A percentile compares a stretch with the other conserved stretches of the same genome.
phyloP scores from a whole-genome alignment of 2,113 vertebrate species.

The Ornithorhynchus anatinus region DNA sequence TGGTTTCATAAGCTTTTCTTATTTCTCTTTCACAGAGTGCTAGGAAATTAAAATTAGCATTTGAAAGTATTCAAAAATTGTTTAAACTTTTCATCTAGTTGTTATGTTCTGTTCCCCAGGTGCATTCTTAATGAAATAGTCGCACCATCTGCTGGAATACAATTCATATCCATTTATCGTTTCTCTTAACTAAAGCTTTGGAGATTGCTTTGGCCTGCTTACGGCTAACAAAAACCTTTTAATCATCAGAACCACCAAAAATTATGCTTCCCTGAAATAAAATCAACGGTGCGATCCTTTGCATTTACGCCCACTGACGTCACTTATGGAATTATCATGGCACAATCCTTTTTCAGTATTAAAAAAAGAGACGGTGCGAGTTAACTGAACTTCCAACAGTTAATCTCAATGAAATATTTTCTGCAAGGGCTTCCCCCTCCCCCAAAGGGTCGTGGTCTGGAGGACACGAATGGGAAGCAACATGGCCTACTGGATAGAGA shows the following conservation, averaged over 20 bases:
- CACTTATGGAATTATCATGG: background rate
- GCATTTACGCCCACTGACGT: background rate
- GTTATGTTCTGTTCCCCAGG: conserved; percentile 64
- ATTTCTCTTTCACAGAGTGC: conserved; percentile 75
- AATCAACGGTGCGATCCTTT: background rate
- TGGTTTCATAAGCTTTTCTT: conserved; percentile 83
- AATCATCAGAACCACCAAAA: conserved; percentile 30
- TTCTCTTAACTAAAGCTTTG: background rate
- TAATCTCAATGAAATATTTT: no score
- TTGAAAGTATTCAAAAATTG: conserved; percentile 77
- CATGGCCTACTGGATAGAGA: no score
- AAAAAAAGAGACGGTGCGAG: conserved; percentile 8
- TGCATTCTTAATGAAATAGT: conserved; percentile 59
- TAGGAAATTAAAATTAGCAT: conserved; percentile 80
- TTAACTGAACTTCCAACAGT: no score
- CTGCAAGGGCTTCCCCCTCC: no score
- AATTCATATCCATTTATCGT: background rate
- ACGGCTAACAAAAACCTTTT: background rate
- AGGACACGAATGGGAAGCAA: no score
- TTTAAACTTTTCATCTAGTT: conserved; percentile 60
- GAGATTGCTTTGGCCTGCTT: background rate
- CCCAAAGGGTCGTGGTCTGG: no score
- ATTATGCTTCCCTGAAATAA: conserved; percentile 2
- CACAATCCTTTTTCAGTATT: background rate
- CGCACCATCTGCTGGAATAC: background rate